Conservation (phyloP, 2,797 vertebrate genomes). For the Triplophysa yarkandensis region DNA sequence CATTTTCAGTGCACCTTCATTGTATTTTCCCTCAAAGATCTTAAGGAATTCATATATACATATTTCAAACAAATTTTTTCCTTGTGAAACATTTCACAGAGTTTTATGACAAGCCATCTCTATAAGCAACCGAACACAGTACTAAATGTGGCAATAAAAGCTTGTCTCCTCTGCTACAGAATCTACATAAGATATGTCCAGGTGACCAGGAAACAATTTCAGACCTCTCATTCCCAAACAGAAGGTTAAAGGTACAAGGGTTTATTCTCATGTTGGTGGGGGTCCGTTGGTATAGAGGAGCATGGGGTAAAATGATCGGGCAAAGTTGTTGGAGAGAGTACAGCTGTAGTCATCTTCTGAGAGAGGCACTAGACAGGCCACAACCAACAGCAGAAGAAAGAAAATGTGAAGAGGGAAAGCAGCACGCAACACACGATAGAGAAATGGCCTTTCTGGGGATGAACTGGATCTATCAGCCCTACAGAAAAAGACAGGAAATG, state of each 20-base stretch:
- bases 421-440: conserved; percentile 80
- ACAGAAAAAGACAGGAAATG: conserved; percentile 24
- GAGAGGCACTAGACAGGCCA: conserved; percentile 83
- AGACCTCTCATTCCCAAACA: background rate
- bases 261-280: conserved; percentile 81
- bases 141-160: background rate
- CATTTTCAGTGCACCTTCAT: background rate
- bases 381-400: conserved; percentile 82
- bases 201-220: background rate
- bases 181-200: background rate
- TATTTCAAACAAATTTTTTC: background rate
- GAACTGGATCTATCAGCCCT: conserved; percentile 64
- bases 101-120: background rate
- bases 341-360: conserved; percentile 88
- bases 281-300: conserved; percentile 92
- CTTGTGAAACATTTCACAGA: background rate
- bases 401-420: conserved; percentile 88
- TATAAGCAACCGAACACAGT: background rate
- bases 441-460: conserved; percentile 72
- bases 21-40: background rate
- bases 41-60: conserved; percentile 7
- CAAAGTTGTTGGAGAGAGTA: conserved; percentile 89
- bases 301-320: conserved; percentile 94
- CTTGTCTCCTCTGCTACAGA: background rate
- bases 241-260: background rate